Evolutionary conservation across 2,113 vertebrate genomes (phyloP), one percentile per base, ranked within the genome.

Genomic region (Athene cunicularia): DNA sequence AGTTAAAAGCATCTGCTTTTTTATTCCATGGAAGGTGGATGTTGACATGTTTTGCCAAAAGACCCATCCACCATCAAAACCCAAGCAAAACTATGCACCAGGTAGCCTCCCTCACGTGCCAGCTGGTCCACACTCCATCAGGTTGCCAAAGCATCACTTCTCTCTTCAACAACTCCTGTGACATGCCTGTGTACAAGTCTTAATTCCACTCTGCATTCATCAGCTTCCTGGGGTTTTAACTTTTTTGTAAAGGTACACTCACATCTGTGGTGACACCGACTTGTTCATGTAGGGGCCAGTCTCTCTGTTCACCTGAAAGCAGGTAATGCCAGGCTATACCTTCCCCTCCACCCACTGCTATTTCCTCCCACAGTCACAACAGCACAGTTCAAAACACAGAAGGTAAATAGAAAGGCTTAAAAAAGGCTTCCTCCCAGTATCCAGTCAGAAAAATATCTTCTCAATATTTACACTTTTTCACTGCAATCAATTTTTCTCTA

Each of bases 101-200:
- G 28, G 52, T 2, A 6, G 0, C n/a, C 41, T 77, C 50, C 56
- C 14, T 7, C 50, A 43, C 0, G 0, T 6, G 13, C 58, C 5
- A 3, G 17, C 26, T 3, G 2, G 45, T 39, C 73, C 81, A 63
- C 16, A 2, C 68, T 56, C 11, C 2, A 30, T 2, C 7, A 2
- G 21, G 9, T 2, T 37, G 33, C 72, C 27, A 72, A 68, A 93
- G 49, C 52, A 60, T 9, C 43, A 3, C 18, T 67, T n/a, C 60
- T 39, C 35, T 33, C 35, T 23, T 27, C 45, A 64, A 2, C 47
- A 86, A 6, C 12, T 74, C 52, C 77, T 33, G 15, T 13, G 5
- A 20, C 2, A 1, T 0, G 2, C 6, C 37, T 26, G 2, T 5
- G 12, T 15, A 22, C 0, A 1, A 60, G 5, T 5, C 63, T 39